Conservation (phyloP, 1,140 invertebrate genomes). For the Diorhabda carinulata region DNA sequence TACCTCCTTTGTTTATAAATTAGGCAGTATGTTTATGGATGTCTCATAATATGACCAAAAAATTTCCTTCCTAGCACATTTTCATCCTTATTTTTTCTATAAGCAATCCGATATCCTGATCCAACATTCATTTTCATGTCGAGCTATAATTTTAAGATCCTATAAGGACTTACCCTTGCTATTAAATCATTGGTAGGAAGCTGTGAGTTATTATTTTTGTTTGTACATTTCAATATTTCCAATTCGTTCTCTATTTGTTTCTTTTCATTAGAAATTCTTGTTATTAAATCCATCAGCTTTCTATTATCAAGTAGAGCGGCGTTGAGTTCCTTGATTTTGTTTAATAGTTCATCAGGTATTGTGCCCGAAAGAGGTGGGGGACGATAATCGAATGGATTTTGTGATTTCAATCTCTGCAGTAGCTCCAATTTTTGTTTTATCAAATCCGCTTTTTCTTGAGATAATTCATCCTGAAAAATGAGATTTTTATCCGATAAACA, state of each 20-base stretch:
- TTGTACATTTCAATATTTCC: slow-evolving; percentile 45
- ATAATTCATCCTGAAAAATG: slow-evolving; percentile 39
- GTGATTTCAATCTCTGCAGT: slow-evolving; percentile 29
- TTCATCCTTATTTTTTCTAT: too few species aligned
- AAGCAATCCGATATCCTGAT: too few species aligned
- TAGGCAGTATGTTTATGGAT: too few species aligned
- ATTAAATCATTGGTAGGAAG: slow-evolving; percentile 26
- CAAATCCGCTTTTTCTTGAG: slow-evolving; percentile 39
- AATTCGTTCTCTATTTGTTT: slow-evolving; percentile 42
- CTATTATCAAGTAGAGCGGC: slow-evolving; percentile 52
- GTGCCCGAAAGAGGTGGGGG: slow-evolving; percentile 12
- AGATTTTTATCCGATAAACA: not conserved
- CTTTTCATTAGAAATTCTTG: slow-evolving; percentile 49
- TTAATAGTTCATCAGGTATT: slow-evolving; percentile 49
- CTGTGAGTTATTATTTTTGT: slow-evolving; percentile 14
- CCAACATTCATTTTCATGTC: too few species aligned
- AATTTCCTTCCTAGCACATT: too few species aligned
- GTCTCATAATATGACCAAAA: too few species aligned
- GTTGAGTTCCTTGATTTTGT: slow-evolving; percentile 56
- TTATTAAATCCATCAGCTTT: slow-evolving; percentile 51
- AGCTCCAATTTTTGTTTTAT: slow-evolving; percentile 33
- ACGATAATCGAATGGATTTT: slow-evolving; percentile 21
- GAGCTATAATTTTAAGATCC: too few species aligned
- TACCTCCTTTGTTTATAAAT: too few species aligned
- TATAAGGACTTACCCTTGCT: slow-evolving; percentile 23